Base-by-base conservation (phyloP, 2,888 invertebrate species). In the Helicoverpa assulta region DNA sequence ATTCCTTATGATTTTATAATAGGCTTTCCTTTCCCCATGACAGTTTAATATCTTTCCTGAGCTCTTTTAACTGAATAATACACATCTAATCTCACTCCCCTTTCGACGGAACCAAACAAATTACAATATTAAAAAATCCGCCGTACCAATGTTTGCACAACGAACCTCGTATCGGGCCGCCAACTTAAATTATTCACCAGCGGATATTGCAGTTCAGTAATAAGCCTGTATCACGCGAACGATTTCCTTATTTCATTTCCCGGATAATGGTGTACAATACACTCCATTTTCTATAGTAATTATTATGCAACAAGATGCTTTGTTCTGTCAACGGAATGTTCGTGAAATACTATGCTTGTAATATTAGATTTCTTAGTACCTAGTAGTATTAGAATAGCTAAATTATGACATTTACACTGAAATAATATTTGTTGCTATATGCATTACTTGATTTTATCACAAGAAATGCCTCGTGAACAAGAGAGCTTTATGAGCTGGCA, bases 201-300 rank as follows among this genome's bases (percentile, higher is more conserved):
- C 81, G 82, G 84, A 86, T 82, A 85, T 86, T 86, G 84, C 82
- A 81, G 66, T 81, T 83, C 81, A 74, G 85, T 85, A 84, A 86
- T 87, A 85, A 83, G 74, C 56, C 64, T 43, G 59, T 68, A 74
- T 73, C 86, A 86, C 86, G 86, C 86, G 66, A 86, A 63, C 71
- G 52, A 70, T 75, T 82, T 75, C 83, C 84, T 83, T 82, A 85
- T 83, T 85, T 70, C 77, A 80, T 84, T 84, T 83, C 80, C 76
- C 40, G 53, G 53, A 51, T 76, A 72, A 70, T 62, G 63, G 62
- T 19, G 47, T 51, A 56, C 61, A 62, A 70, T 62, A 67, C 53
- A 63, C 65, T 70, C 74, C 50, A 78, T 67, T 67, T 61, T 76
- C 52, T 62, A 67, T 50, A 33, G 50, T 33, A 47, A 65, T 50